Evolutionary conservation across 2,888 invertebrate genomes (phyloP).

Genomic region (Drosophila prolongata): DNA sequence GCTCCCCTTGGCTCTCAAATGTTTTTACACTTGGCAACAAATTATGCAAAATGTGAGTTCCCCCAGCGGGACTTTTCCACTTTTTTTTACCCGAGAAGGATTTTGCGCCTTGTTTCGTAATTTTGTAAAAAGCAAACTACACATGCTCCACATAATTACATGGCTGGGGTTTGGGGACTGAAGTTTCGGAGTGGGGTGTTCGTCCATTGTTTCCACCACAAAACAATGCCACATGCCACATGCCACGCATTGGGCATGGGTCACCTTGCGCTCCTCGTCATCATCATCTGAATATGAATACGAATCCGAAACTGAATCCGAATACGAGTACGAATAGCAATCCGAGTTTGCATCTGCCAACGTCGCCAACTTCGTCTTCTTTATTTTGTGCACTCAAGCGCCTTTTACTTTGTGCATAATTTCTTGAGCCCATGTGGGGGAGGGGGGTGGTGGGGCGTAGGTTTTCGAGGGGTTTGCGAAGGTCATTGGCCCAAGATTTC

Average conservation of each 20-base stretch:
- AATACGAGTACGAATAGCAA: conserved; percentile 21
- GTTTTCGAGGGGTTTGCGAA: conserved; percentile 13
- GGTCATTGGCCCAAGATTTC: conserved; percentile 22
- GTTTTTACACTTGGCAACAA: conserved; percentile 19
- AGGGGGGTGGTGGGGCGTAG: not conserved
- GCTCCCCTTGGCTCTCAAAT: not conserved
- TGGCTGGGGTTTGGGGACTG: conserved; percentile 17
- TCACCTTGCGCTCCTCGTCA: conserved; percentile 58
- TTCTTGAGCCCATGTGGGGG: conserved; percentile 53
- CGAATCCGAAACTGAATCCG: conserved; percentile 15
- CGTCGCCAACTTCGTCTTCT: conserved; percentile 42
- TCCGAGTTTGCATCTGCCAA: conserved; percentile 16
- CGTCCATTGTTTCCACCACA: conserved; percentile 52
- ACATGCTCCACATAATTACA: conserved; percentile 47
- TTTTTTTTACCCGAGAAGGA: conserved; percentile 2
- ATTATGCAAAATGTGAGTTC: conserved; percentile 27
- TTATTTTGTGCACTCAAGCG: conserved; percentile 71
- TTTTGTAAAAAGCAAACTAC: conserved; percentile 68
- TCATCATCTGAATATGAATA: not conserved
- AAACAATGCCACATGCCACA: conserved; percentile 40
- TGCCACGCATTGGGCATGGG: conserved; percentile 53
- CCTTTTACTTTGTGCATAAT: conserved; percentile 72
- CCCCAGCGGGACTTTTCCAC: not conserved
- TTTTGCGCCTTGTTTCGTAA: conserved; percentile 15
- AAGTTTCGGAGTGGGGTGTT: conserved; percentile 6